Conservation (phyloP, 2,113 vertebrate genomes). For the Alexandromys fortis region DNA sequence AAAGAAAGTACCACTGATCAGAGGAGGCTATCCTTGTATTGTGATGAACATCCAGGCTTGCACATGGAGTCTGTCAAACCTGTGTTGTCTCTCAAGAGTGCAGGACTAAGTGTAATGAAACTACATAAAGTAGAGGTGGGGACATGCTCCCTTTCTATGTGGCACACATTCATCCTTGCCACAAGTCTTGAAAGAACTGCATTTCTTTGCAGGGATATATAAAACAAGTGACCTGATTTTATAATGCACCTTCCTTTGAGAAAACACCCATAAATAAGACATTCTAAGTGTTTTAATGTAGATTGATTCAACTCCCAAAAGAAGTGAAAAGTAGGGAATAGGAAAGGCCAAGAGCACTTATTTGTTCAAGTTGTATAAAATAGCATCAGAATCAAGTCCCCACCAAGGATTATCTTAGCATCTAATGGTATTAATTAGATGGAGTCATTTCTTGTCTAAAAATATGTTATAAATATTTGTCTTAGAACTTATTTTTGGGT, state of each 20-base stretch:
- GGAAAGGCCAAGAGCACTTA: neutral
- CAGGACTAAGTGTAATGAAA: neutral
- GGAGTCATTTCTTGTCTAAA: constrained; percentile 43
- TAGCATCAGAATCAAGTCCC: neutral
- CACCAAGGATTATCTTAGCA: neutral
- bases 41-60: neutral
- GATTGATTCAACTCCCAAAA: constrained; percentile 12
- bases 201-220: constrained; percentile 50
- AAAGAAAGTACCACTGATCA: neutral
- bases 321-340: constrained; percentile 19
- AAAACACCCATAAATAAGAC: constrained; percentile 66
- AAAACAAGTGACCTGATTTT: constrained; percentile 74
- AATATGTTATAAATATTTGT: neutral
- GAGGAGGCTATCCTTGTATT: neutral
- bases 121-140: neutral
- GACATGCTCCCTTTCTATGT: neutral
- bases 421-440: neutral
- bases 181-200: neutral
- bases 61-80: neutral
- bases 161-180: neutral
- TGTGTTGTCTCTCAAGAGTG: neutral
- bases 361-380: neutral
- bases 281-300: constrained; percentile 55
- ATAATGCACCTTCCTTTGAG: constrained; percentile 54
- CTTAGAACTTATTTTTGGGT: neutral